Evolutionary conservation across 2,113 vertebrate genomes (phyloP).

Genomic region (Orthochromis malagaraziensis): DNA sequence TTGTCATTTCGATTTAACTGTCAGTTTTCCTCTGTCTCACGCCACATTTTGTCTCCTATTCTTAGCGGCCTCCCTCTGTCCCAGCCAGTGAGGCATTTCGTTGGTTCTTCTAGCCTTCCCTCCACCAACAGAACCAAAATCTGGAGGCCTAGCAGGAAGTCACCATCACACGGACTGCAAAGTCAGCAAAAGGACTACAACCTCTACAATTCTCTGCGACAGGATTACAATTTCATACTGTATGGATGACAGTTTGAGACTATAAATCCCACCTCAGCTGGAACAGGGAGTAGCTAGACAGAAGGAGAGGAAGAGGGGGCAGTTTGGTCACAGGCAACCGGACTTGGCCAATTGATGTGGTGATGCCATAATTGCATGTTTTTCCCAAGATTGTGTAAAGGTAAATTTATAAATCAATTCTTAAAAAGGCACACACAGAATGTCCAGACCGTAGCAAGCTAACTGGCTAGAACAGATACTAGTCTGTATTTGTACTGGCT

Average conservation of each 20-base stretch:
- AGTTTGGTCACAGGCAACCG: not conserved
- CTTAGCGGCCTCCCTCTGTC: slow-evolving; percentile 58
- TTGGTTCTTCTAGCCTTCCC: slow-evolving; percentile 62
- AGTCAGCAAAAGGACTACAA: not conserved
- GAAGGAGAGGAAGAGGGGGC: not conserved
- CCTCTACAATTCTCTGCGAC: not conserved
- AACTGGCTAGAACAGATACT: not conserved
- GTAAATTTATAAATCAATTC: not conserved
- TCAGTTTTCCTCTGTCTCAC: not conserved
- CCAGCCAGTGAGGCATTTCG: slow-evolving; percentile 62
- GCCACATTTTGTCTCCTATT: not conserved
- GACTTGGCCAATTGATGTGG: not conserved
- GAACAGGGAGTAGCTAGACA: not conserved
- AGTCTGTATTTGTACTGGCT: not conserved
- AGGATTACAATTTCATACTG: slow-evolving; percentile 4
- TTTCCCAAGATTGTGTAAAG: not conserved
- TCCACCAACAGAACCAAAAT: not conserved
- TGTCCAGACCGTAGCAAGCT: not conserved
- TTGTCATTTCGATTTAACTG: not conserved
- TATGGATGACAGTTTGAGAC: not conserved
- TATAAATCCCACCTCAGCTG: not conserved
- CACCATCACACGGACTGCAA: not conserved
- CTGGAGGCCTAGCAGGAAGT: not conserved
- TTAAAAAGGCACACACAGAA: not conserved
- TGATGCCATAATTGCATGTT: not conserved